Evolutionary conservation across 2,113 vertebrate species (phyloP).

Genomic region (Etia nguti): DNA sequence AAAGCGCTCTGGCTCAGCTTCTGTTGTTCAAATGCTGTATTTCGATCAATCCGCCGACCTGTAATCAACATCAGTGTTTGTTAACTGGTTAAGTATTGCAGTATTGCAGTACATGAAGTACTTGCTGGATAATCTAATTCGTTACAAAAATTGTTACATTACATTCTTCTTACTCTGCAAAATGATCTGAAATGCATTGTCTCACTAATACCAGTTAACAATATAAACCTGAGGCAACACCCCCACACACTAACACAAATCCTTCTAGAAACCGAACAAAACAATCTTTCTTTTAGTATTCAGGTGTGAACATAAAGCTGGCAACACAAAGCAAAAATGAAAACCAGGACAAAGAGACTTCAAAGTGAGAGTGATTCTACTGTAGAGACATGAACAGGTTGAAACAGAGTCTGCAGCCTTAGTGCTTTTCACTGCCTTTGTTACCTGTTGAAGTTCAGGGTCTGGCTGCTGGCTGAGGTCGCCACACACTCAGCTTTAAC

Average conservation of each 20-base stretch:
- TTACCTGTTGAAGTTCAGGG: not conserved
- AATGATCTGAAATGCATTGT: not conserved
- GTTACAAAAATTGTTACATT: not conserved
- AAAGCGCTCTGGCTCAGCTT: not conserved
- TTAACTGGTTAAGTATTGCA: not conserved
- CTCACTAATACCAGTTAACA: not conserved
- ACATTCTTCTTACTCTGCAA: not conserved
- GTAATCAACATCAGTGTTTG: not conserved
- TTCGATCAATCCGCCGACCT: not conserved
- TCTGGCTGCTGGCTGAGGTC: not conserved
- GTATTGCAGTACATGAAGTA: not conserved
- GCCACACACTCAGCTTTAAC: not conserved
- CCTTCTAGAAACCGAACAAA: not conserved
- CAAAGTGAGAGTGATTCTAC: not conserved
- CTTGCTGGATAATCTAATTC: fast-evolving
- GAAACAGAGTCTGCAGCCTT: not conserved
- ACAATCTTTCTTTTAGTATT: not conserved
- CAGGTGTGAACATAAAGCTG: not conserved
- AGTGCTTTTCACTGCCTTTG: not conserved
- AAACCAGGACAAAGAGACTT: not conserved
- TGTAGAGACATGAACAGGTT: not conserved
- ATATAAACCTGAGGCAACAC: not conserved
- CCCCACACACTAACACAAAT: not conserved
- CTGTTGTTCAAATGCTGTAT: not conserved
- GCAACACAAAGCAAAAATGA: not conserved